These are phyloP conservation scores for Corythornis vintsioides DNA, from an alignment of 2,113 vertebrate species.

Conservation along the genomic window DNA sequence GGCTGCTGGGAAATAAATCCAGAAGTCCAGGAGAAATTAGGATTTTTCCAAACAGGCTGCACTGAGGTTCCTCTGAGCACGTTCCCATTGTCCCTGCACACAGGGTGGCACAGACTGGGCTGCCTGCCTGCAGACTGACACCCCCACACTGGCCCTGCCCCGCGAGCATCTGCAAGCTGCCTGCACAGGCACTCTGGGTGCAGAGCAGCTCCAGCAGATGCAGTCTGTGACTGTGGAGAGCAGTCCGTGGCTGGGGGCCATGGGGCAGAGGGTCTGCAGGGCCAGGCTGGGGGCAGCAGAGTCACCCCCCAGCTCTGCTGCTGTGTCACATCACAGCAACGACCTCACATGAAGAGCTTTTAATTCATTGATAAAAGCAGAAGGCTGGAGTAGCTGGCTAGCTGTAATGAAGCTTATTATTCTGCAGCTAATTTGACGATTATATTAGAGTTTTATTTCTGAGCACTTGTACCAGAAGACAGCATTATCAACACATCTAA, in stretches of 20 bases:
- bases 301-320: constrained; percentile 44
- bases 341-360: constrained; percentile 70
- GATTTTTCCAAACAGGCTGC: neutral
- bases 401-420: constrained; percentile 72
- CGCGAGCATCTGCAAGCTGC: neutral
- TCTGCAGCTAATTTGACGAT: constrained; percentile 68
- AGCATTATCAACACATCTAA: constrained; percentile 50
- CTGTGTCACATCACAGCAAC: constrained; percentile 65
- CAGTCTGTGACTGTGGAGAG: constrained; percentile 57
- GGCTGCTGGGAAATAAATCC: neutral
- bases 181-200: constrained; percentile 15
- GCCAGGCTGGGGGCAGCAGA: neutral
- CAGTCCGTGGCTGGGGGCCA: neutral
- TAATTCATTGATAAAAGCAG: constrained; percentile 74
- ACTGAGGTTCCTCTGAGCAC: neutral
- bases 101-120: neutral
- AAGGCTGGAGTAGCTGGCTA: constrained; percentile 65
- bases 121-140: constrained; percentile 16
- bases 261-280: too few species aligned
- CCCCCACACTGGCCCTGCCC: too few species aligned
- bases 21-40: neutral
- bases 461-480: constrained; percentile 59
- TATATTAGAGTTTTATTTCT: constrained; percentile 65
- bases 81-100: neutral
- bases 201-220: constrained; percentile 31